phyloP scores from a whole-genome alignment of 2,113 vertebrate species.

The Hyaena hyaena region DNA sequence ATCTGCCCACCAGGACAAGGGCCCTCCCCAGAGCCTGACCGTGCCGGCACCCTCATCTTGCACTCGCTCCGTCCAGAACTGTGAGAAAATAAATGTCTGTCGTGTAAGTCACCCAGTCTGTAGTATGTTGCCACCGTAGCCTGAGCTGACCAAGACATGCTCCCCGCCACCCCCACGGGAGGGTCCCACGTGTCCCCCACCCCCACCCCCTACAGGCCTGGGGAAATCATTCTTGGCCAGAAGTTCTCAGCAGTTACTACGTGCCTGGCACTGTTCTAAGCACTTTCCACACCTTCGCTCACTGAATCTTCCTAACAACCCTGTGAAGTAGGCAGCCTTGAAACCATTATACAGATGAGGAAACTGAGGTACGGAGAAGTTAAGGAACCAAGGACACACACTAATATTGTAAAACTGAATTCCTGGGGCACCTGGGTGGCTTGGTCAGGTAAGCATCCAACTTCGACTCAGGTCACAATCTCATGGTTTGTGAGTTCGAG shows the following conservation, averaged over 20 bases:
- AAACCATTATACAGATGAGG: neutral
- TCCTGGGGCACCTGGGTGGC: too few species aligned
- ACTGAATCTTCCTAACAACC: neutral
- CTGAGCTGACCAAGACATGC: neutral
- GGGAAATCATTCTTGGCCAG: neutral
- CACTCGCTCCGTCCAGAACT: neutral
- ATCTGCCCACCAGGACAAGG: neutral
- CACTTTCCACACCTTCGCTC: neutral
- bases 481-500: too few species aligned
- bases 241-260: neutral
- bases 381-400: neutral
- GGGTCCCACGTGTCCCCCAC: neutral
- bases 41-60: neutral
- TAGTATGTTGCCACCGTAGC: neutral
- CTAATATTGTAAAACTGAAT: neutral
- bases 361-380: neutral
- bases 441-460: too few species aligned
- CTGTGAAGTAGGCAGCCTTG: rapidly evolving
- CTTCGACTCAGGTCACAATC: too few species aligned
- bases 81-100: neutral
- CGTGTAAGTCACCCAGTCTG: neutral
- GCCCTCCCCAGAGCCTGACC: neutral
- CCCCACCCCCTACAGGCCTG: neutral
- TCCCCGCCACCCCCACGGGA: too few species aligned
- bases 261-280: neutral